Evolutionary conservation across 2,888 invertebrate genomes (phyloP).

Genomic region (Lissocephala sabroskyi): DNA sequence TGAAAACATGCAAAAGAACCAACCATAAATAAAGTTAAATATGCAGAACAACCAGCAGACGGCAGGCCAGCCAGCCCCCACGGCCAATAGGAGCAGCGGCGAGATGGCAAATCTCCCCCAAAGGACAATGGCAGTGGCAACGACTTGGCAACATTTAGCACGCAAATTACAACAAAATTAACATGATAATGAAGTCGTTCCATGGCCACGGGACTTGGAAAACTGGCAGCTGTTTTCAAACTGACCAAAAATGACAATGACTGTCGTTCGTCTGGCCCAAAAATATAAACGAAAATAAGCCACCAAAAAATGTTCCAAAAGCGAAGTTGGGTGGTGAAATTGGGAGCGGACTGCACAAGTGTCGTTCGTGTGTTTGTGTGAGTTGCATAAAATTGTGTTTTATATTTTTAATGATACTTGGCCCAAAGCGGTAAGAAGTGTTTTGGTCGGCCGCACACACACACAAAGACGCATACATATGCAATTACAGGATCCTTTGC

Average conservation of each 20-base stretch:
- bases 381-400: slow-evolving; percentile 53
- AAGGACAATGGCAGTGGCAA: slow-evolving; percentile 36
- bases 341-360: neutral
- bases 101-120: slow-evolving; percentile 32
- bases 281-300: slow-evolving; percentile 3
- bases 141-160: slow-evolving; percentile 61
- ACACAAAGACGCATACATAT: slow-evolving; percentile 20
- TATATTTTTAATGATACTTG: slow-evolving; percentile 65
- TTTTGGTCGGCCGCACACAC: slow-evolving; percentile 61
- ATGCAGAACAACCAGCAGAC: too few relatives aligned
- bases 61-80: too few relatives aligned
- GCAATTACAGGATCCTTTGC: slow-evolving; percentile 20
- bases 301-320: slow-evolving; percentile 7
- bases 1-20: slow-evolving; percentile 52
- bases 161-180: slow-evolving; percentile 64
- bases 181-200: slow-evolving; percentile 60
- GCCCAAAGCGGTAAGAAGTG: slow-evolving; percentile 60
- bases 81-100: neutral
- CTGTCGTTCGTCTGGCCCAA: slow-evolving; percentile 30
- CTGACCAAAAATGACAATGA: slow-evolving; percentile 60
- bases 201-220: slow-evolving; percentile 2
- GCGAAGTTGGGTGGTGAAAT: slow-evolving; percentile 11
- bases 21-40: slow-evolving; percentile 59
- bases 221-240: slow-evolving; percentile 54
- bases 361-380: too few relatives aligned